Evolutionary conservation across 2,888 invertebrate species (phyloP), one percentile per base, ranked within the genome.

Genomic region (Pristionchus exspectatus): DNA sequence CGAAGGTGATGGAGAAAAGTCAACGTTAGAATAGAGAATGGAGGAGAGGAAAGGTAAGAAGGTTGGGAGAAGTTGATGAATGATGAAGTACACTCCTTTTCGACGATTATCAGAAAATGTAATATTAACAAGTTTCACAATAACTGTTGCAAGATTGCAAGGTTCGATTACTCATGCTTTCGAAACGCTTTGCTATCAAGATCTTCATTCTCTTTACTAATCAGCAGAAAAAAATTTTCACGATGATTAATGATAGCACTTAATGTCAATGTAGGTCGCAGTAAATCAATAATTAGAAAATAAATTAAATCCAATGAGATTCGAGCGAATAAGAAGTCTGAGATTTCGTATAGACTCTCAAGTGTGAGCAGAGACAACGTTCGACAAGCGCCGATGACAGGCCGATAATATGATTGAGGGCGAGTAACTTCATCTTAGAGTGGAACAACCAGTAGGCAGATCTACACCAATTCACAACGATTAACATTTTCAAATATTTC

Each of bases 21-120:
- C 33, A 59, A 85, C 18, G 59, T 21, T 16, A 85, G 84, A 56
- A 59, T 50, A 1, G 38, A 30, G 38, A 54, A 59, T 59, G 84
- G 24, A 30, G 33, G 54, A 54, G 21, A 14, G 59, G 84, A 59
- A 85, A 33, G 84, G 56, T 85, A 33, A 50, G 59, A 85, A 85
- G 38, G 27, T 56, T 30, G 38, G 59, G 27, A 14, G 30, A 38
- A 59, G 30, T 56, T 33, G 21, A 56, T 30, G 14, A 18, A 59
- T 38, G 84, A 85, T 33, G 59, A 33, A 85, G 54, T 83, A 10
- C 69, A 69, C 59, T 24, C 1, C 59, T 59, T 21, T 21, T 59
- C 44, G 9, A 50, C 44, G 44, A 50, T 50, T 50, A 50, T 50
- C 12, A 12, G 44, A 50, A 50, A 7, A 50, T 7, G 12, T 7